Conservation (phyloP, 2,797 vertebrate species). For the Cirrhinus mrigala region DNA sequence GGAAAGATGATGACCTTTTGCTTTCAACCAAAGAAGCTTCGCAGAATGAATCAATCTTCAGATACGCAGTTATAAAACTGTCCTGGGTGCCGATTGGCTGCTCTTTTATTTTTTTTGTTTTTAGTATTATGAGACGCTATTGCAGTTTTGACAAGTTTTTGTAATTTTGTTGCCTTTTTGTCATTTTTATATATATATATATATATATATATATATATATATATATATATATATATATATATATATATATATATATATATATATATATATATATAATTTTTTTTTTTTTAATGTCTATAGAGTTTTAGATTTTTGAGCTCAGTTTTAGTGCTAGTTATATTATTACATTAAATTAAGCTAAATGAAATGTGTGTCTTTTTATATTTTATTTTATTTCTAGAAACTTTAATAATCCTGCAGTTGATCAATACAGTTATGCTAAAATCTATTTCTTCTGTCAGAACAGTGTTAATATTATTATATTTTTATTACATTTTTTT, state of each 20-base stretch:
- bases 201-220: no score
- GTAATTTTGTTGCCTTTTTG: no score
- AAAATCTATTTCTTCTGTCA: not conserved
- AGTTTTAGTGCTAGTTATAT: not conserved
- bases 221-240: no score
- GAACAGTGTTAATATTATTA: not conserved
- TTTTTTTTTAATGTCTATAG: not conserved
- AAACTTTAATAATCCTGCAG: not conserved
- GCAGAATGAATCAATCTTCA: not conserved
- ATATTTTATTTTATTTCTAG: no score
- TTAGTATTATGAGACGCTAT: not conserved
- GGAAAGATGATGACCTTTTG: slow-evolving; percentile 1
- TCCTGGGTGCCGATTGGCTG: not conserved
- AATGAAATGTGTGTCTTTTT: not conserved
- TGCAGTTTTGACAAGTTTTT: not conserved
- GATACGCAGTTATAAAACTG: not conserved
- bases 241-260: no score
- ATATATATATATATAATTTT: not conserved
- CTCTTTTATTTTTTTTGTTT: no score
- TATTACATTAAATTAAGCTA: not conserved
- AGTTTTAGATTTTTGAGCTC: not conserved
- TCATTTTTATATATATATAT: not conserved
- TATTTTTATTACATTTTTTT: not conserved
- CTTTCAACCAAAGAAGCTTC: not conserved
- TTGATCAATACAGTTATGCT: no score